phyloP scores from a whole-genome alignment of 2,888 invertebrate species.

The Pterostichus madidus region DNA sequence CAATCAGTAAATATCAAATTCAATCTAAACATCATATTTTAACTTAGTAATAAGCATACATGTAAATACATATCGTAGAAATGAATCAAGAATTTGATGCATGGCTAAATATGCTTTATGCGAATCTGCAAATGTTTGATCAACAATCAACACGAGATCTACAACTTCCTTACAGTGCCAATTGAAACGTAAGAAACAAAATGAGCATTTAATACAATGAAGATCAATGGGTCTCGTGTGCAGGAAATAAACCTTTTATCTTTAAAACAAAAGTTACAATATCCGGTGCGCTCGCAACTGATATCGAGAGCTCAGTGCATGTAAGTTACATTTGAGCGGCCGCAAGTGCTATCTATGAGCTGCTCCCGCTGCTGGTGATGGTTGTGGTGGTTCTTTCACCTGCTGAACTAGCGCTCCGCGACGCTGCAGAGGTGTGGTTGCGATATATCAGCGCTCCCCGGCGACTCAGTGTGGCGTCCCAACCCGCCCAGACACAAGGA shows the following conservation, averaged over 20 bases:
- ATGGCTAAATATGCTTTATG: neutral
- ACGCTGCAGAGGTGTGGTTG: conserved; percentile 41
- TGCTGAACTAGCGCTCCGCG: conserved; percentile 27
- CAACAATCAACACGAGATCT: neutral
- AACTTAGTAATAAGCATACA: neutral
- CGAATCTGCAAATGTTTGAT: conserved; percentile 5
- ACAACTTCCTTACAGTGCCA: conserved; percentile 2
- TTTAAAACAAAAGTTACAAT: conserved; percentile 43
- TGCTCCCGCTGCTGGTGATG: neutral
- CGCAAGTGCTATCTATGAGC: conserved; percentile 33
- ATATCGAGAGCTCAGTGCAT: conserved; percentile 19
- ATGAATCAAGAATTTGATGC: neutral
- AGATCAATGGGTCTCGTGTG: conserved; percentile 19
- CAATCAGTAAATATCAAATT: neutral
- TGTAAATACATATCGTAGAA: neutral
- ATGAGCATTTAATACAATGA: conserved; percentile 38
- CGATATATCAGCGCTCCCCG: conserved; percentile 33
- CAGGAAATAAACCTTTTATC: conserved; percentile 26
- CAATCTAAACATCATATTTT: neutral
- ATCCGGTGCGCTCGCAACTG: conserved; percentile 18
- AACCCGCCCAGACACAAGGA: neutral
- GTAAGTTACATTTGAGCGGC: conserved; percentile 18
- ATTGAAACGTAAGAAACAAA: conserved; percentile 28
- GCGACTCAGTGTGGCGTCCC: neutral
- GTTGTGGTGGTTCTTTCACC: neutral